Evolutionary conservation across 2,888 invertebrate genomes (phyloP), one percentile per base, ranked within the genome.

Genomic region (Saturnia pavonia): DNA sequence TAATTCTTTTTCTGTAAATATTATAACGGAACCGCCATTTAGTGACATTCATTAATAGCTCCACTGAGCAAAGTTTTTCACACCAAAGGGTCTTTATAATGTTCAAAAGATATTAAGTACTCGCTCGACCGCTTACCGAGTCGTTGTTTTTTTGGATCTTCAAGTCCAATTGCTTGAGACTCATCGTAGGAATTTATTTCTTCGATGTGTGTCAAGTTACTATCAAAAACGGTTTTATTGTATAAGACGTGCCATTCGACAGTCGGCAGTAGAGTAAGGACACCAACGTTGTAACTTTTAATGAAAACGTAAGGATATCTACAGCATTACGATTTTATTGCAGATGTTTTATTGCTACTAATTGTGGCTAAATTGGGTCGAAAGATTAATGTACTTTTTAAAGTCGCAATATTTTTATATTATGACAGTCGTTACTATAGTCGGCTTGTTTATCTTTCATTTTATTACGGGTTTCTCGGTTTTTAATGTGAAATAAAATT

Each of bases 181-280:
- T 73, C 71, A 72, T 73, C 40, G 70, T 76, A 75, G 75, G 71
- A 80, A 82, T 82, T 82, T 84, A 78, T 80, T 76, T 79, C 79
- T 76, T 80, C 72, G 78, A 91, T 88, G 88, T 91, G 77, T 91
- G 91, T 91, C 91, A 92, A 92, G 91, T 86, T 79, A 85, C 81
- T 83, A 84, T 85, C 81, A 78, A 74, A 83, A 81, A 86, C 81
- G 85, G 74, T 89, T 90, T 91, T 91, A 90, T 89, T 90, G 89
- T 89, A 87, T 88, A 84, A 88, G n/a, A n/a, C n/a, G 87, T 88
- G 78, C 76, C 78, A 80, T 79, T 81, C 84, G 76, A 74, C 68
- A 68, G 51, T 65, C 75, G 74, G 25, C 57, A 27, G 57, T 60
- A 60, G 57, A 84, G 81, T 86, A 90, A 91, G 91, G 91, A 88